A percentile compares a stretch with the other conserved stretches of the same genome.
Evolutionary conservation across 2,113 vertebrate species (phyloP).

Genomic region (Hypocryptadius cinnamomeus): DNA sequence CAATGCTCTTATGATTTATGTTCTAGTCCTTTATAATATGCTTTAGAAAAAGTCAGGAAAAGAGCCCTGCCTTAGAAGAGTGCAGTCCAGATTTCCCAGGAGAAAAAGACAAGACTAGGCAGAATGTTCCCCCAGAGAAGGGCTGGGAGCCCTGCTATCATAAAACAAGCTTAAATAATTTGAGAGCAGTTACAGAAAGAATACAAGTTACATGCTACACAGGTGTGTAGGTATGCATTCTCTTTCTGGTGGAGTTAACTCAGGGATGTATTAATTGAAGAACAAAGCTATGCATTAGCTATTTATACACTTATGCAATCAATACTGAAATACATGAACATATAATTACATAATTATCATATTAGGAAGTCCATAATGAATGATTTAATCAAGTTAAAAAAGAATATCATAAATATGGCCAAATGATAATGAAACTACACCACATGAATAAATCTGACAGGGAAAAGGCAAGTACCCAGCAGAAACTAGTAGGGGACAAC

Average conservation of each 20-base stretch:
- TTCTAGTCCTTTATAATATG: constrained; percentile 33
- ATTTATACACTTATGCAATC: background rate
- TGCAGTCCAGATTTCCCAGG: background rate
- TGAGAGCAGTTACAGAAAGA: constrained; percentile 22
- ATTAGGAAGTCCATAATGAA: background rate
- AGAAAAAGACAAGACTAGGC: background rate
- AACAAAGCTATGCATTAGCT: constrained; percentile 22
- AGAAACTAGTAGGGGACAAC: background rate
- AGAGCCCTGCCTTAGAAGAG: background rate
- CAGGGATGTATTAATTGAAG: background rate
- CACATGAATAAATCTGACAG: background rate
- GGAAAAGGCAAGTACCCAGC: background rate
- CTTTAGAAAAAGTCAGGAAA: constrained; percentile 37
- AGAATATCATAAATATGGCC: background rate
- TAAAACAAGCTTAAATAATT: constrained; percentile 36
- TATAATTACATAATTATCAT: background rate
- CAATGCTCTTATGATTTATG: constrained; percentile 26
- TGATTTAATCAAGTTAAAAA: background rate
- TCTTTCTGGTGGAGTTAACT: background rate
- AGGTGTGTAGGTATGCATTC: background rate
- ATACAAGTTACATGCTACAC: background rate
- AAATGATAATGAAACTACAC: background rate
- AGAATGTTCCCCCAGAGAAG: constrained; percentile 26
- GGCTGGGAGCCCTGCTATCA: background rate
- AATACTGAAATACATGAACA: background rate